Evolutionary conservation across 1,140 invertebrate species (phyloP), one percentile per base, ranked within the genome.

Genomic region (Paraescarpia echinospica): DNA sequence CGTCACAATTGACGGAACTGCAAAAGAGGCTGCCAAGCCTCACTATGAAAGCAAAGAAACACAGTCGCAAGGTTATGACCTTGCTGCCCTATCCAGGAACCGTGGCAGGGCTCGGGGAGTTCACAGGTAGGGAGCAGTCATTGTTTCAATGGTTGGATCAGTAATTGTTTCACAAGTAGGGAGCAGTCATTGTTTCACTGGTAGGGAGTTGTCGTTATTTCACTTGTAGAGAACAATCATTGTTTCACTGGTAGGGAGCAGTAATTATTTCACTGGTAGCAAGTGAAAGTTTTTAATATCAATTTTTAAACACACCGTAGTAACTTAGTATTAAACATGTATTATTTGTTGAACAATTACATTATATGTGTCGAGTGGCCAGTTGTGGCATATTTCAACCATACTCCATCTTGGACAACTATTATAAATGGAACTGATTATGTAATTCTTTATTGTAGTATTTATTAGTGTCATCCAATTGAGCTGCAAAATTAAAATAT

Each of bases 61-160:
- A 95, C 91, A 94, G 94, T 93, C 88, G 88, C 31, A 59, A 92
- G 22, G 59, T 92, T 18, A 88, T 94, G 31, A 41, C 95, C 94
- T 31, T 12, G 22, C 93, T 93, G 51, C 91, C 93, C 18, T 93
- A 93, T 90, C 51, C 91, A 2, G 51, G 93, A n/a, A 92, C 94
- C 35, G 96, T 97, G 31, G 95, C 96, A 27, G 96, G 96, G 1
- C 94, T 98, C 33, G 97, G 98, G 92, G 96, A 97, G 77, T 97
- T 98, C 41, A 94, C 94, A 89, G 93, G 93, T 94, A 92, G 35
- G 59, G 59, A 77, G 59, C 59, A 77, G 59, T 31, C 18, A 18
- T 77, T 77, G 59, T 41, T 12, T 41, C 41, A 41, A 4, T 4
- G 41, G 41, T 4, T 6, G 41, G 12, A 12, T 6, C 41, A 41